Base-by-base conservation (phyloP, 23 tunicate genomes). In the Halocynthia aurantium region DNA sequence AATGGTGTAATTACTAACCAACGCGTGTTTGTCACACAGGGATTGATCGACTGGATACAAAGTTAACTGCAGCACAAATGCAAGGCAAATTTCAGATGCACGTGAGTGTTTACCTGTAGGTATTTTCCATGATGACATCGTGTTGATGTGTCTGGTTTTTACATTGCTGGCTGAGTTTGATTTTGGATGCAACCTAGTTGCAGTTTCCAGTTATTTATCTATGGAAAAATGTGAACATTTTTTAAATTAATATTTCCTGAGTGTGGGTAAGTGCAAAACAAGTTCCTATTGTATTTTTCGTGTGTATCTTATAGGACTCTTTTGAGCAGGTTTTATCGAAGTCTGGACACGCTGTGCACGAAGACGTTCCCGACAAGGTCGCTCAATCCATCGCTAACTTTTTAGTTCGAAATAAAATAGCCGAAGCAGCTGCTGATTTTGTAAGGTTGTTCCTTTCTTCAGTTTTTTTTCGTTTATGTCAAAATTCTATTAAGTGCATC, bases 51-150 rank as follows among this genome's bases (percentile, higher is more conserved):
- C 70, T 93, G 53, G 98, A 93, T 58, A 78, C 73, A 52, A 88
- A 87, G n/a, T 80, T 93, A 11, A 76, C 89, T 6, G 80, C 90
- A 52, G 98, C 96, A 20, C 98, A 93, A 71, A 93, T 93, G 98
- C 98, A 93, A 79, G 98, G 98, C 19, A 92, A 86, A 67, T 92
- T 92, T 79, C 98, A 92, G 65, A 63, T 89, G 73, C 85, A 84
- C 83, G 87, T 89, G 0, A 8, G 82, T 31, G n/a, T 31, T 31
- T 31, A 31, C 44, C 44, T 31, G 44, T 31, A 31, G 44, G 1
- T 31, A 31, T 31, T 31, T 31, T 31, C 2, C 44, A 31, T 31
- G 4, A 31, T 31, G 44, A 0, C 44, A 31, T 31, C 44, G 44
- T 31, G 44, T 31, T 31, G 44, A 31, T 31, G 44, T 31, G n/a